phyloP scores from a whole-genome alignment of 2,797 vertebrate species.

The Melanotaenia trifasciata region DNA sequence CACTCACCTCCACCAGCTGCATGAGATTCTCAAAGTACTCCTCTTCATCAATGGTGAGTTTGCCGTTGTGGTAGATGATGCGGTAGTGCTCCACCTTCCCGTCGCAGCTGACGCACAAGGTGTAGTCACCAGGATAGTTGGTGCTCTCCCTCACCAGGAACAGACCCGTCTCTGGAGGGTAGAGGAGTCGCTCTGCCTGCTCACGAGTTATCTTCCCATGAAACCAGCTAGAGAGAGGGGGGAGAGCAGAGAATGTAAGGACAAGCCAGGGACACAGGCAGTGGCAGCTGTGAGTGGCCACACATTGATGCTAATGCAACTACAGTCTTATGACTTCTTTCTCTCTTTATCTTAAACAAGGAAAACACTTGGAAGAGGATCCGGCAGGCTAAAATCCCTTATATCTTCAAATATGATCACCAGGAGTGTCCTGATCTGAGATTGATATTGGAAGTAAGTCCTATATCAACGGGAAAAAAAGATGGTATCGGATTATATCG shows the following conservation, averaged over 20 bases:
- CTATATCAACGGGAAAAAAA: too few relatives aligned
- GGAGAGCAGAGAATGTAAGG: neutral
- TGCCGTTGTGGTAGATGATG: conserved; percentile 96
- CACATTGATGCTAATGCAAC: neutral
- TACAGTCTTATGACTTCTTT: neutral
- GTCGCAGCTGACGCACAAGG: conserved; percentile 96
- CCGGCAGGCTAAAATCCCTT: neutral
- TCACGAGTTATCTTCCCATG: conserved; percentile 98
- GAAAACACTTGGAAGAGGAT: neutral
- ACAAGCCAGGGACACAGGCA: neutral
- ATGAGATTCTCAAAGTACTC: conserved; percentile 99
- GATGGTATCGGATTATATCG: too few relatives aligned
- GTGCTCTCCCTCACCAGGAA: conserved; percentile 98
- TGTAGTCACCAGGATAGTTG: conserved; percentile 98
- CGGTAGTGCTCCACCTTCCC: conserved; percentile 99
- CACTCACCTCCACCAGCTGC: conserved; percentile 97
- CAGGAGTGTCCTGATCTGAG: too few relatives aligned
- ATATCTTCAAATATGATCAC: neutral
- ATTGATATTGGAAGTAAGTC: too few relatives aligned
- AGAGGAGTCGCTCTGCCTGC: conserved; percentile 93
- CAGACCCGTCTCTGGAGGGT: conserved; percentile 92
- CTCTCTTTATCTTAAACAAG: neutral
- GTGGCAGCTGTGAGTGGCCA: accelerated
- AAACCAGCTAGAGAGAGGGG: conserved; percentile 88
- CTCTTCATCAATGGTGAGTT: conserved; percentile 98